phyloP scores from a whole-genome alignment of 2,888 invertebrate species.

The Apotomis capreana region DNA sequence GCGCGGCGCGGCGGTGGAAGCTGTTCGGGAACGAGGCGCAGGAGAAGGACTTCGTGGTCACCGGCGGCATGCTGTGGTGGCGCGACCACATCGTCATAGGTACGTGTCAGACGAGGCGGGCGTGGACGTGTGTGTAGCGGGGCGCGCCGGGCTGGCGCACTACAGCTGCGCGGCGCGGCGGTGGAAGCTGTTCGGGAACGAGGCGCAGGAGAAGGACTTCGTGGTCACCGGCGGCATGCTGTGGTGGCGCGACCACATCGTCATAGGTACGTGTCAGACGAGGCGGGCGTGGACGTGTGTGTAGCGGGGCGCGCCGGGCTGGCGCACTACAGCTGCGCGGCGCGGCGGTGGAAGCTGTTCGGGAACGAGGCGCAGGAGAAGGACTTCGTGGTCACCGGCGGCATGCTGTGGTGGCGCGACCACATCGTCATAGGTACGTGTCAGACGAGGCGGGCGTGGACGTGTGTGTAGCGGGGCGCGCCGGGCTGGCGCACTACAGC shows the following conservation, averaged over 20 bases:
- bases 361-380: constrained; percentile 99
- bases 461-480: too few species aligned
- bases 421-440: constrained; percentile 26
- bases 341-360: constrained; percentile 98
- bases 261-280: constrained; percentile 88
- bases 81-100: constrained; percentile 61
- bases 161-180: constrained; percentile 93
- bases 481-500: constrained; percentile 1
- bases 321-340: constrained; percentile 95
- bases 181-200: constrained; percentile 99
- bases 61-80: constrained; percentile 98
- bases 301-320: constrained; percentile 97
- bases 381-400: constrained; percentile 98
- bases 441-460: neutral
- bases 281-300: constrained; percentile 92
- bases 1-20: constrained; percentile 95
- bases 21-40: constrained; percentile 99
- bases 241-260: constrained; percentile 89
- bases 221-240: constrained; percentile 97
- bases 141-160: constrained; percentile 96
- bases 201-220: constrained; percentile 99
- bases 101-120: constrained; percentile 93
- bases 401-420: constrained; percentile 95
- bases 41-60: constrained; percentile 98
- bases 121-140: constrained; percentile 95